phyloP scores from a whole-genome alignment of 1,140 invertebrate genomes.

The Pachyrhynchus sulphureomaculatus region DNA sequence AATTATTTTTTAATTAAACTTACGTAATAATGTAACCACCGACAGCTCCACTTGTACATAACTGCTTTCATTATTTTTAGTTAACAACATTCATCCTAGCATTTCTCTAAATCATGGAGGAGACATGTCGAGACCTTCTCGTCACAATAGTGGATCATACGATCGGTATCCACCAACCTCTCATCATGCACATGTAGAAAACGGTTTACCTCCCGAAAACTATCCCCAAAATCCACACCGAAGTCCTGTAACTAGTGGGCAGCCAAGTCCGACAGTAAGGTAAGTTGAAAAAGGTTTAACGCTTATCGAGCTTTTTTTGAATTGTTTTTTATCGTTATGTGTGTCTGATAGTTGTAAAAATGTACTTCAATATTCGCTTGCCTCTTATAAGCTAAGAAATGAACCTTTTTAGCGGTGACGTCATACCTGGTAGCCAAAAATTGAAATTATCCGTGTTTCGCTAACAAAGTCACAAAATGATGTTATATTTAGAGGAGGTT shows the following conservation, averaged over 20 bases:
- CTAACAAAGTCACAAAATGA: no score
- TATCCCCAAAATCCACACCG: constrained; percentile 54
- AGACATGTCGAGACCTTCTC: constrained; percentile 50
- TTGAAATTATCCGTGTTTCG: no score
- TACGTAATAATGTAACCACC: no score
- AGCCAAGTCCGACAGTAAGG: constrained; percentile 57
- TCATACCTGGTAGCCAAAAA: no score
- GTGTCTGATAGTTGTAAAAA: not conserved
- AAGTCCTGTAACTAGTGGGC: constrained; percentile 45
- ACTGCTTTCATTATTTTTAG: constrained; percentile 52
- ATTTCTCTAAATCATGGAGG: constrained; percentile 51
- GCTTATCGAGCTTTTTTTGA: no score
- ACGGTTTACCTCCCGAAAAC: constrained; percentile 56
- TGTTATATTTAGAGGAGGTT: no score
- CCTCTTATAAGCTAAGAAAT: no score
- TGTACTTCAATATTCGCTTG: no score
- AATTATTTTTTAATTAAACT: no score
- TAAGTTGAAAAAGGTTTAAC: constrained; percentile 24
- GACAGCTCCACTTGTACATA: no score
- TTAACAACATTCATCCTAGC: constrained; percentile 58
- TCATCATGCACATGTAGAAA: constrained; percentile 50
- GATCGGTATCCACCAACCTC: constrained; percentile 50
- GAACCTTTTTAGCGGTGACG: no score
- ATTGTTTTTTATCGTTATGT: not conserved
- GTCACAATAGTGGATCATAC: constrained; percentile 52